phyloP scores from a whole-genome alignment of 2,113 vertebrate species.

The Ailuropoda melanoleuca region DNA sequence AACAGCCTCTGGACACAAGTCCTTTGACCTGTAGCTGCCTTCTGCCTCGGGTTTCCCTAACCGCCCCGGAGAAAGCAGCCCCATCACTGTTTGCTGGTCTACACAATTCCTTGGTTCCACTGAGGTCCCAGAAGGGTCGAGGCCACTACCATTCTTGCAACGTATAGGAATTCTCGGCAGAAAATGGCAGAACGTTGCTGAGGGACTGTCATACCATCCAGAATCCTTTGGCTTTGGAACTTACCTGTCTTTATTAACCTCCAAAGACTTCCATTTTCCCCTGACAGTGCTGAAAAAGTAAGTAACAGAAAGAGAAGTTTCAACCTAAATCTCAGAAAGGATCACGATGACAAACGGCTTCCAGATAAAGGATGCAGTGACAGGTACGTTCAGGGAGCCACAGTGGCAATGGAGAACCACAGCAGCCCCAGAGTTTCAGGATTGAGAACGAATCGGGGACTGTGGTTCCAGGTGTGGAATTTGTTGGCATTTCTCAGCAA shows the following conservation, averaged over 20 bases:
- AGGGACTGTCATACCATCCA: fast-evolving
- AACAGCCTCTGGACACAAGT: fast-evolving
- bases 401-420: fast-evolving
- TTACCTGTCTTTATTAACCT: background rate
- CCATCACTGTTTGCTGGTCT: no score
- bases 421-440: background rate
- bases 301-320: background rate
- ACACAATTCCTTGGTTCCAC: fast-evolving
- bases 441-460: background rate
- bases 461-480: background rate
- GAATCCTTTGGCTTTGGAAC: background rate
- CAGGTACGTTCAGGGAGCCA: background rate
- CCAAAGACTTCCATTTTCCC: background rate
- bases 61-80: background rate
- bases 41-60: fast-evolving
- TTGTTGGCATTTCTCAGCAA: fast-evolving
- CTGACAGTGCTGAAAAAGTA: background rate
- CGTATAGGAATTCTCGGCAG: background rate
- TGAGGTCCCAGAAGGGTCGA: no score
- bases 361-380: background rate
- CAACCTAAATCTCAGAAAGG: background rate
- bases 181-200: background rate
- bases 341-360: background rate
- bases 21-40: fast-evolving
- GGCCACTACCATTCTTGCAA: fast-evolving